Evolutionary conservation across 2,797 vertebrate genomes (phyloP).

Genomic region (Coregonus ussuriensis): DNA sequence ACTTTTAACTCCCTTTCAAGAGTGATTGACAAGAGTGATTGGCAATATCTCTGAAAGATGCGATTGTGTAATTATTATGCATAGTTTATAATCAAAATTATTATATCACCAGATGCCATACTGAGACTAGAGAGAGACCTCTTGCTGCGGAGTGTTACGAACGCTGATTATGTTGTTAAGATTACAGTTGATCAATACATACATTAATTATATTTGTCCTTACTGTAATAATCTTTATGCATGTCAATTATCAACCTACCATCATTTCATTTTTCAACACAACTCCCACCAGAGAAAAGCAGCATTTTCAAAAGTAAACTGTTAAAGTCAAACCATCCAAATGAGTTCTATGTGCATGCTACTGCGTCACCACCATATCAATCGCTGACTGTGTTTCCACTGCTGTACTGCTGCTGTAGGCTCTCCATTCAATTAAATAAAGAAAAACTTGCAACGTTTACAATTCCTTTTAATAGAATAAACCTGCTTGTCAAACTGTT

Average conservation of each 20-base stretch:
- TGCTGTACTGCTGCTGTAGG: background rate
- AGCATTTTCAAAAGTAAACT: constrained; percentile 28
- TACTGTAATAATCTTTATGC: constrained; percentile 59
- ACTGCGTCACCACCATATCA: background rate
- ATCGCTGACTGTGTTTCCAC: background rate
- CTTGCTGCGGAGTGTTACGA: constrained; percentile 30
- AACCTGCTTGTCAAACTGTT: constrained; percentile 39
- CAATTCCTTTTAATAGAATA: constrained; percentile 36
- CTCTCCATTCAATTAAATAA: constrained; percentile 35
- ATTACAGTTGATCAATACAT: constrained; percentile 57
- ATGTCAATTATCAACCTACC: constrained; percentile 56
- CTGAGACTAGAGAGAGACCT: background rate
- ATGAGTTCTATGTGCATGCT: background rate
- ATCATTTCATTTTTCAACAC: constrained; percentile 35
- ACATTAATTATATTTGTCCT: constrained; percentile 64
- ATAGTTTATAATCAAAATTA: background rate
- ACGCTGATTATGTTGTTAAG: constrained; percentile 48
- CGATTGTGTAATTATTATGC: background rate
- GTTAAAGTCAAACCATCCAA: background rate
- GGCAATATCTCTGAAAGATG: background rate
- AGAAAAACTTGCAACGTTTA: constrained; percentile 24
- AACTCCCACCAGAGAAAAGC: constrained; percentile 34
- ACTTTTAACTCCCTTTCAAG: constrained; percentile 40
- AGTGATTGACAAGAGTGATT: background rate
- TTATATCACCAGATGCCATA: background rate